Percentiles rank a stretch among this genome's conserved stretches.
Conservation (phyloP, 2,113 vertebrate genomes). For the Sinosuthora webbiana region DNA sequence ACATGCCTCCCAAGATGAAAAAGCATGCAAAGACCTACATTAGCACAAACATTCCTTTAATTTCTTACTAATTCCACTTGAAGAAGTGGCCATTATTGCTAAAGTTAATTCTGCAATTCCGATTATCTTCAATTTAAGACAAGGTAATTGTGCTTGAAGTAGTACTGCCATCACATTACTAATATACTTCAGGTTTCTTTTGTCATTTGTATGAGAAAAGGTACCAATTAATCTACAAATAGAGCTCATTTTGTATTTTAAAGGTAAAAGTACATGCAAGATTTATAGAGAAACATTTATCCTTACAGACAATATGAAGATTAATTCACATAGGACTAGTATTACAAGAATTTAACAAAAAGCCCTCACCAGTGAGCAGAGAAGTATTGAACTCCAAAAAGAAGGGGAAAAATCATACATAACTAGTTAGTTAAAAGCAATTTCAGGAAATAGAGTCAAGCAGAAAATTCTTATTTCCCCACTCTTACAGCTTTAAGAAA, state of each 20-base stretch:
- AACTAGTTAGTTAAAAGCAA: neutral
- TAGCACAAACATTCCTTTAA: neutral
- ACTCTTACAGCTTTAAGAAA: neutral
- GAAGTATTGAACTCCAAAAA: neutral
- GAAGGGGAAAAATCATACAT: fast-evolving
- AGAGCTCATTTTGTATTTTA: neutral
- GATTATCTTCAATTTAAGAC: slow-evolving; percentile 51
- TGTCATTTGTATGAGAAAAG: slow-evolving; percentile 45
- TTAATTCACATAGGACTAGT: neutral
- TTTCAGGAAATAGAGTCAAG: neutral
- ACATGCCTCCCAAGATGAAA: neutral
- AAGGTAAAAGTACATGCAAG: neutral
- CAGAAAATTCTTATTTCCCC: neutral
- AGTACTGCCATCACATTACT: slow-evolving; percentile 39
- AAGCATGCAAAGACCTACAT: neutral
- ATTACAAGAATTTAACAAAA: neutral
- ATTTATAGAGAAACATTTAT: neutral
- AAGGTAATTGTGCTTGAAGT: slow-evolving; percentile 50
- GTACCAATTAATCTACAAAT: neutral
- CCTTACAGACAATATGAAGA: neutral
- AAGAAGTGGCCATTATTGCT: neutral
- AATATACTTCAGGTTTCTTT: slow-evolving; percentile 21
- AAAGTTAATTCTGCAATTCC: slow-evolving; percentile 4
- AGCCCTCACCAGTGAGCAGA: neutral
- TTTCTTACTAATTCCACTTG: slow-evolving; percentile 29